Conservation (phyloP, 2,797 vertebrate species). For the Spinus olivaceus region DNA sequence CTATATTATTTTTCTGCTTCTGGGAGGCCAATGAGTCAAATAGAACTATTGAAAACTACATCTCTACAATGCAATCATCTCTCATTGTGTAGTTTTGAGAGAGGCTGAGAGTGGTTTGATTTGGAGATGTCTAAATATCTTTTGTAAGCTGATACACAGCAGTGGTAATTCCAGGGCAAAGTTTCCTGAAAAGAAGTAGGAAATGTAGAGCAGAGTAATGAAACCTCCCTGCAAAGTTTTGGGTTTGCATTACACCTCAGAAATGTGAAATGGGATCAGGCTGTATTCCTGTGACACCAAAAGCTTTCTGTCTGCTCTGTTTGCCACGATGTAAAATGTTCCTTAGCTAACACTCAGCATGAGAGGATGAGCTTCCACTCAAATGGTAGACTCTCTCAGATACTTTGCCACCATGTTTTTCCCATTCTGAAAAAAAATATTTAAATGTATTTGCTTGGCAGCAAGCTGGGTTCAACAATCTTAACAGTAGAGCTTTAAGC, state of each 20-base stretch:
- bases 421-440: neutral
- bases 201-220: neutral
- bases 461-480: neutral
- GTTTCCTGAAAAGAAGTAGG: neutral
- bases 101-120: neutral
- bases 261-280: neutral
- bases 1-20: neutral
- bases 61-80: neutral
- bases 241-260: neutral
- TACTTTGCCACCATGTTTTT: neutral
- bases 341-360: neutral
- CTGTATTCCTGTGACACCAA: neutral
- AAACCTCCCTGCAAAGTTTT: neutral
- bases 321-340: neutral
- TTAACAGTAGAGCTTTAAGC: neutral
- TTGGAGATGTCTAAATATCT: neutral
- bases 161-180: neutral
- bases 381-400: neutral
- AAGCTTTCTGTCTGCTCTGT: neutral
- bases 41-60: neutral
- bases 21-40: neutral
- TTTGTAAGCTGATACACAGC: neutral
- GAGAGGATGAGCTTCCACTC: neutral
- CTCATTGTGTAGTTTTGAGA: neutral
- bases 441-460: neutral